Base-by-base conservation (phyloP, 2,797 vertebrate genomes). In the Chrysocyon brachyurus region DNA sequence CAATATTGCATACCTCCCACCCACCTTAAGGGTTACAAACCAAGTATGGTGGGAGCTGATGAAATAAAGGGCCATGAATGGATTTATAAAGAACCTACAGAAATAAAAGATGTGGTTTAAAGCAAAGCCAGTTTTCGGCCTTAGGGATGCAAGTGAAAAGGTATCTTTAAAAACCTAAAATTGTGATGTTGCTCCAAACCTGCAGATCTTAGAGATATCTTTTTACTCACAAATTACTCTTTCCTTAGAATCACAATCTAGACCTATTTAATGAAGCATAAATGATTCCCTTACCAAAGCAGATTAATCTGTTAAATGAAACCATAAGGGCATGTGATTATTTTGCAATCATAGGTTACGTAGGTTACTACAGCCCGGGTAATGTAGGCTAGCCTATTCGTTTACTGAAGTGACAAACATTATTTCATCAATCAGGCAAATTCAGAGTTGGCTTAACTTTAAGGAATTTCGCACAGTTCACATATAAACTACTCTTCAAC, bases 241-340 rank as follows among this genome's bases (percentile, higher is more conserved):
- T 93, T 49, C 75, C 77, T 91, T 61, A 70, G 86, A 77, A 90
- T 91, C 59, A 22, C 72, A 85, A 57, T 90, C 73, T 96, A 92
- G 64, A 96, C 83, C 79, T 90, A 90, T 31, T 91, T 70, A 96
- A 93, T 9, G 22, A 46, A 11, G 77, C 92, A 64, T 96, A 90
- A 97, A 93, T n/a, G 59, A 68, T 86, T 83, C 90, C 0, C 59
- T 95, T 96, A 28, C 85, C 12, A 81, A 98, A 97, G 87, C 63
- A 86, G 52, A 93, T 96, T 94, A 83, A 57, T 95, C 9, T 97
- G 66, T 94, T 96, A 94, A 91, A 88, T 40, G 49, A 97, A 89
- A 97, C 0, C 91, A 77, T 28, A 94, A 72, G 36, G 64, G 21
- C 52, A 88, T 17, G 7, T 78, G 64, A 79, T 91, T 84, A 77